Evolutionary conservation across 2,888 invertebrate genomes (phyloP), one percentile per base, ranked within the genome.

Genomic region (Sesia bembeciformis): DNA sequence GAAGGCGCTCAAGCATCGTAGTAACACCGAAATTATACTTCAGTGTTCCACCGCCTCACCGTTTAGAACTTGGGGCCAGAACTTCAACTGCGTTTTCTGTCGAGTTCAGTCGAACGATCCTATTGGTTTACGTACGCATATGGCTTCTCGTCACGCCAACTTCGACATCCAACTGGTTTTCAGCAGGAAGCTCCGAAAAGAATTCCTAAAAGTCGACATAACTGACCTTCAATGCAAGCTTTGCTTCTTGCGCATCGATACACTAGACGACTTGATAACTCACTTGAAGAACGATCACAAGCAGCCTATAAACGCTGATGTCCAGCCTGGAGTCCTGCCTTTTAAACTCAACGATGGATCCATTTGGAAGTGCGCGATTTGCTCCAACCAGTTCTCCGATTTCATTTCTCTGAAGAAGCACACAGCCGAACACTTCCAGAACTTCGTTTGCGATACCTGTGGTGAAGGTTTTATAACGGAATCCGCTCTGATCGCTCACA

Each of bases 391-490:
- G 51, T 89, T 89, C 55, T 69, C 83, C 0, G 86, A 86, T 54
- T 89, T 89, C 56, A 70, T 81, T 55, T 80, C 82, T 0, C 54
- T 89, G 8, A 84, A 83, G 57, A 84, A 84, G 40, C 89, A 89
- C 57, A 89, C 88, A 0, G 66, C 82, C 0, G 85, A 84, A 57
- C 89, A 89, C 58, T 89, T 72, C 55, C 86, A 87, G 60, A 89
- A 88, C 56, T 88, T 81, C 59, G 89, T 89, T 0, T 89, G 89
- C 56, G 86, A 87, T 23, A 86, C 88, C 0, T 89, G 89, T 49
- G 89, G 89, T 0, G 86, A 87, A 53, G 89, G 89, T 0, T 88
- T 88, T 51, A 85, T 88, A 1, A 89, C 89, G 0, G 85, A 86
- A 60, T 78, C 81, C 0, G 85, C 84, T 0, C 59, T 89, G 1